A percentile compares a stretch with the other conserved stretches of the same genome.
Evolutionary conservation across 2,888 invertebrate genomes (phyloP).

Genomic region (Nephrocerus scutellatus): DNA sequence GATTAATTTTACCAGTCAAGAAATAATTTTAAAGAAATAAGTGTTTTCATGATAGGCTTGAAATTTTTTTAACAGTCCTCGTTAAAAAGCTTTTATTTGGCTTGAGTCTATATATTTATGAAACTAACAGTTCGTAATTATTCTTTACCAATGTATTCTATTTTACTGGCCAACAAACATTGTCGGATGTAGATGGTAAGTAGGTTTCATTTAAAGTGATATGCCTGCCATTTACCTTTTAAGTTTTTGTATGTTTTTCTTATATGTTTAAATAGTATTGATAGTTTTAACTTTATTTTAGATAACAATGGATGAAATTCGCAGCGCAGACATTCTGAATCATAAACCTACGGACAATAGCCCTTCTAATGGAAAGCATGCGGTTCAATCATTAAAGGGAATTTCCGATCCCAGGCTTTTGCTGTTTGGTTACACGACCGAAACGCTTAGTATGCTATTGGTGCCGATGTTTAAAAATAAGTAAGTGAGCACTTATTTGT

Average conservation of each 20-base stretch:
- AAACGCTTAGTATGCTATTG: conserved; percentile 88
- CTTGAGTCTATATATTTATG: background rate
- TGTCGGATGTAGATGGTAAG: conserved; percentile 18
- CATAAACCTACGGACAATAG: conserved; percentile 25
- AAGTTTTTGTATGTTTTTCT: background rate
- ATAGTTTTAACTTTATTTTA: conserved; percentile 33
- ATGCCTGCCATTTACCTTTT: conserved; percentile 18
- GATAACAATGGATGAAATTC: conserved; percentile 76
- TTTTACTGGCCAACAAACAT: background rate
- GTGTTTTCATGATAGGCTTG: no score
- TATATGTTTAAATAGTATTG: background rate
- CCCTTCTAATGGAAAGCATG: conserved; percentile 21
- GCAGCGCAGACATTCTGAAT: conserved; percentile 54
- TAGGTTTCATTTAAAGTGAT: conserved; percentile 7
- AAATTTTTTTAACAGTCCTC: no score
- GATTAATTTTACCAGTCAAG: no score
- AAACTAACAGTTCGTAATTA: background rate
- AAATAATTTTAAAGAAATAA: no score
- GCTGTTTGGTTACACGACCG: conserved; percentile 89
- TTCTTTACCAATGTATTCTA: background rate
- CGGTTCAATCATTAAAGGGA: conserved; percentile 52
- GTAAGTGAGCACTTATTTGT: no score
- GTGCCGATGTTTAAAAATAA: conserved; percentile 94
- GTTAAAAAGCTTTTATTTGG: no score
- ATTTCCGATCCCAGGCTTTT: conserved; percentile 76